phyloP scores from a whole-genome alignment of 2,113 vertebrate genomes.

The Ceyx cyanopectus region DNA sequence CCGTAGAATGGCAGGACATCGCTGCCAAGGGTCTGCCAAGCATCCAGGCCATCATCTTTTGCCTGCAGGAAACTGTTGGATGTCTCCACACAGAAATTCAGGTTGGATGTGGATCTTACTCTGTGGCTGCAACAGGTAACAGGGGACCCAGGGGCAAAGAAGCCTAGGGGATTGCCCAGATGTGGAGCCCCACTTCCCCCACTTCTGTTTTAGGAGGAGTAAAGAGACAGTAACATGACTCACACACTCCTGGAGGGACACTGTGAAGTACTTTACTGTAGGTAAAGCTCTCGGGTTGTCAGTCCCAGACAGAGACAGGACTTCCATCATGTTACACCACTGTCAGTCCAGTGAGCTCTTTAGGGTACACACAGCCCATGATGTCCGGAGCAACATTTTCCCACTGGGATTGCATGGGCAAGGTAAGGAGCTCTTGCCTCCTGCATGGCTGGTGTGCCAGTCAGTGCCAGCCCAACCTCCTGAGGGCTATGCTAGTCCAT shows the following conservation, averaged over 20 bases:
- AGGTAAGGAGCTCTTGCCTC: not conserved
- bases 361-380: not conserved
- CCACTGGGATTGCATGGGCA: not conserved
- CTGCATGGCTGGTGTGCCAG: fast-evolving
- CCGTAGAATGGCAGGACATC: not conserved
- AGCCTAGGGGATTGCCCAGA: not conserved
- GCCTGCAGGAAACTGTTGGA: not conserved
- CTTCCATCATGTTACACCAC: fast-evolving
- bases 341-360: fast-evolving
- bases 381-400: not conserved
- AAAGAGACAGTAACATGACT: not conserved
- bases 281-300: not conserved
- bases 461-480: not conserved
- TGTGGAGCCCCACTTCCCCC: not conserved
- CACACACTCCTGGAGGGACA: not conserved
- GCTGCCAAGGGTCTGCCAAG: not conserved
- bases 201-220: not conserved
- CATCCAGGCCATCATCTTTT: not conserved
- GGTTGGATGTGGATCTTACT: not conserved
- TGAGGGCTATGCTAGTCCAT: not conserved
- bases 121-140: not conserved
- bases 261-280: not conserved
- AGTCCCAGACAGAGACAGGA: not conserved
- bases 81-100: fast-evolving
- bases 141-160: not conserved